These are phyloP conservation scores for Mesorhabditis spiculigera DNA, from an alignment of 2,888 invertebrate species.

Conservation along the genomic window DNA sequence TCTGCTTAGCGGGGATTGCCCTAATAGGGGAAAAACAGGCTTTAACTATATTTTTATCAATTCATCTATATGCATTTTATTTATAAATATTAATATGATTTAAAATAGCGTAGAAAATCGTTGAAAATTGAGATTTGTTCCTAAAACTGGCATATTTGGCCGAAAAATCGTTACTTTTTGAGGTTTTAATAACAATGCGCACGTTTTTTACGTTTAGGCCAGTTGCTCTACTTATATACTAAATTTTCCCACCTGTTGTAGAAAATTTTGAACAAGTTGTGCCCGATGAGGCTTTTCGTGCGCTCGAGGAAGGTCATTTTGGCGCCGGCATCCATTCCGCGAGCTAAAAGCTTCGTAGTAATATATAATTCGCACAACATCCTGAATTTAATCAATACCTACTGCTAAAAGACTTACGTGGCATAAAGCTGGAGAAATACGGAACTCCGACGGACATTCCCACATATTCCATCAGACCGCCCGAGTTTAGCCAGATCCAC, in stretches of 20 bases:
- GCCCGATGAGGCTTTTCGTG: constrained; percentile 39
- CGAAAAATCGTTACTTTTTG: no score
- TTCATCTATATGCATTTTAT: no score
- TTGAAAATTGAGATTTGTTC: no score
- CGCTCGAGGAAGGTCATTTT: constrained; percentile 38
- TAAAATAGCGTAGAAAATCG: no score
- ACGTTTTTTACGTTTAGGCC: no score
- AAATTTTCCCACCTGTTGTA: constrained; percentile 9
- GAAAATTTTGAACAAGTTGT: constrained; percentile 19
- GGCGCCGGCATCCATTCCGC: constrained; percentile 40
- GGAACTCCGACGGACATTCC: constrained; percentile 41
- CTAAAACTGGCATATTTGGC: no score
- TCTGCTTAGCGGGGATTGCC: constrained; percentile 14
- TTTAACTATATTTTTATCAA: no score
- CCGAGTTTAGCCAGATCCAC: constrained; percentile 50
- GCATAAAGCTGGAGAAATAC: constrained; percentile 39
- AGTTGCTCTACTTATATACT: no score
- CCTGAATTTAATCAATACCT: no score
- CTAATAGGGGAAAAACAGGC: not conserved
- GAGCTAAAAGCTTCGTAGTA: constrained; percentile 18
- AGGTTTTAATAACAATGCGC: no score
- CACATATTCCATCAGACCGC: constrained; percentile 42
- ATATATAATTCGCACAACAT: no score
- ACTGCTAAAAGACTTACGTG: constrained; percentile 25
- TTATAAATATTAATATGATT: no score